Evolutionary conservation across 35 echinoderm and acorn worm species (phyloP).

Genomic region (Eucidaris tribuloides): DNA sequence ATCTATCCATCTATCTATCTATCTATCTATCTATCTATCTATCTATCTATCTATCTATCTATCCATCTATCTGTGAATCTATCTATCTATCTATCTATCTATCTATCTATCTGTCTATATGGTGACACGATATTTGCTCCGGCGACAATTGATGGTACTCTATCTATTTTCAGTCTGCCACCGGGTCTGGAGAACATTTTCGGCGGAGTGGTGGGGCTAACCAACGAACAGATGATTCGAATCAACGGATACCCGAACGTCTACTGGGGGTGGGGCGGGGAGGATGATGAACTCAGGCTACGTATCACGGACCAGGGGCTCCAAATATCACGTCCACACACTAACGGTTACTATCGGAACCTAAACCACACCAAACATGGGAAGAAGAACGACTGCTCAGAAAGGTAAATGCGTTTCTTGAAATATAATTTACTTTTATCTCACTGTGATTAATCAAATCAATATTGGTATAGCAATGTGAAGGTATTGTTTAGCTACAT

Average conservation of each 20-base stretch:
- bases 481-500: no score
- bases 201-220: constrained; percentile 20
- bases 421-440: background rate
- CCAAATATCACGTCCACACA: background rate
- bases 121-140: no score
- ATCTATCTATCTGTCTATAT: no score
- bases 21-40: no score
- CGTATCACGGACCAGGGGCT: background rate
- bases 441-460: background rate
- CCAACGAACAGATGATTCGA: background rate
- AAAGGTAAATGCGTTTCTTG: constrained; percentile 39
- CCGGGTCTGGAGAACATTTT: constrained; percentile 25
- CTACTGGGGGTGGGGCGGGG: constrained; percentile 44
- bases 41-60: no score
- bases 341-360: background rate
- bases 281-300: constrained; percentile 10
- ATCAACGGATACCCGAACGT: constrained; percentile 24
- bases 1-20: no score
- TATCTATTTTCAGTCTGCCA: no score
- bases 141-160: no score
- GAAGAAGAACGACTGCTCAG: background rate
- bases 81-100: no score
- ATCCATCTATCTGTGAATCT: no score
- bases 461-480: no score
- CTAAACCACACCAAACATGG: background rate